Percentiles rank a stretch among this genome's conserved stretches.
phyloP scores from a whole-genome alignment of 1,140 invertebrate species.

The Pseudomyrmex sp. region DNA sequence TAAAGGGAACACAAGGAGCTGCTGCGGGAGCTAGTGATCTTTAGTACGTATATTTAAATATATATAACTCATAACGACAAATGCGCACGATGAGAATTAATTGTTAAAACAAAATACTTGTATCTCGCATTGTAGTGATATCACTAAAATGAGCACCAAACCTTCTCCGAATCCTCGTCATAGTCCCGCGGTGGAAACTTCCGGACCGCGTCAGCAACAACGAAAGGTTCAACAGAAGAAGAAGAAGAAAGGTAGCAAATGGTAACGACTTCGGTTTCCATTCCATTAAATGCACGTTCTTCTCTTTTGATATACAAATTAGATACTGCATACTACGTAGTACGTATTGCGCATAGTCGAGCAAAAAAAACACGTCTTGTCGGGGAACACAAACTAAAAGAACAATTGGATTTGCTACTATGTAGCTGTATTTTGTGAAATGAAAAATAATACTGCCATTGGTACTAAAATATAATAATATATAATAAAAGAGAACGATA shows the following conservation, averaged over 20 bases:
- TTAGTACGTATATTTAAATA: constrained; percentile 88
- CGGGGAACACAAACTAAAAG: not conserved
- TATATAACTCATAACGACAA: not conserved
- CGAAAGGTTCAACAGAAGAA: constrained; percentile 88
- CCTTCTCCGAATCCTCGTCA: constrained; percentile 86
- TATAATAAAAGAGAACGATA: not conserved
- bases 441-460: constrained; percentile 44
- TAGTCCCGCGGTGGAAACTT: constrained; percentile 84
- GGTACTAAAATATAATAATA: not conserved
- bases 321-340: not conserved
- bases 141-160: constrained; percentile 88
- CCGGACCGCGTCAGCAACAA: constrained; percentile 87
- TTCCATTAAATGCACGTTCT: constrained; percentile 4
- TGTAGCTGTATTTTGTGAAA: constrained; percentile 40
- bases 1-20: constrained; percentile 95
- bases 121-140: constrained; percentile 86
- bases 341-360: not conserved
- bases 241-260: constrained; percentile 87
- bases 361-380: not conserved
- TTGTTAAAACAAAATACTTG: constrained; percentile 38
- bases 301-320: constrained; percentile 28
- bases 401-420: constrained; percentile 43
- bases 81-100: constrained; percentile 22
- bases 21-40: constrained; percentile 91
- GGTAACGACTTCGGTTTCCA: constrained; percentile 71